These are phyloP conservation scores for Aphrocallistes beatrix DNA, from an alignment of 37 sponge, comb jelly and placozoan genomes.

Conservation along the genomic window DNA sequence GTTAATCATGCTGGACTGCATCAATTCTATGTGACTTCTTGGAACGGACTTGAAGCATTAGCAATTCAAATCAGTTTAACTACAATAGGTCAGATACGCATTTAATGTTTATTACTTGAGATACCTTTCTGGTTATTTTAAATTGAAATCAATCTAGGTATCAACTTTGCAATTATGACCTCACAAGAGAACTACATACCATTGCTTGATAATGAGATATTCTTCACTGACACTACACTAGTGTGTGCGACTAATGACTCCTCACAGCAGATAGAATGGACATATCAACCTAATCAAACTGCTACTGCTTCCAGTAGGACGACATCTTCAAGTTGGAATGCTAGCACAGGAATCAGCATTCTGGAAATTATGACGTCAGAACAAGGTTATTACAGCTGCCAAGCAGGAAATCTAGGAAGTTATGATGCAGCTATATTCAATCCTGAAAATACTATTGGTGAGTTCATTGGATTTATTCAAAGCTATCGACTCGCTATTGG, in stretches of 20 bases:
- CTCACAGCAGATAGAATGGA: not conserved
- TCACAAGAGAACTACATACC: not conserved
- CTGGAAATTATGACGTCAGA: not conserved
- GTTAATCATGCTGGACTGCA: not conserved
- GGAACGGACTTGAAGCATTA: not conserved
- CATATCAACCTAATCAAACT: not conserved
- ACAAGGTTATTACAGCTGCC: not conserved
- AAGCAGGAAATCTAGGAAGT: not conserved
- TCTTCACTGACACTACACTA: not conserved
- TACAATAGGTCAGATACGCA: not conserved
- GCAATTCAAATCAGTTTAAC: not conserved
- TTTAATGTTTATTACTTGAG: no score
- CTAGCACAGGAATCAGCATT: not conserved
- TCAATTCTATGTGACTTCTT: not conserved
- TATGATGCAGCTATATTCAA: not conserved
- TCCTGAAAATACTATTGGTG: not conserved
- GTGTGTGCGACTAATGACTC: not conserved
- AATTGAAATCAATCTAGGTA: no score
- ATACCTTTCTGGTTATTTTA: not conserved
- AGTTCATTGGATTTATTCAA: no score
- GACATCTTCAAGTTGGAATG: not conserved
- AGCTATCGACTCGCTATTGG: no score
- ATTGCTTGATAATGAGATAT: not conserved
- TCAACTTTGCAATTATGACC: not conserved
- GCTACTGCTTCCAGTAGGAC: not conserved